Percentiles rank a stretch among this genome's conserved stretches.
Conservation (phyloP, 2,888 invertebrate genomes). For the Anarsia innoxiella region DNA sequence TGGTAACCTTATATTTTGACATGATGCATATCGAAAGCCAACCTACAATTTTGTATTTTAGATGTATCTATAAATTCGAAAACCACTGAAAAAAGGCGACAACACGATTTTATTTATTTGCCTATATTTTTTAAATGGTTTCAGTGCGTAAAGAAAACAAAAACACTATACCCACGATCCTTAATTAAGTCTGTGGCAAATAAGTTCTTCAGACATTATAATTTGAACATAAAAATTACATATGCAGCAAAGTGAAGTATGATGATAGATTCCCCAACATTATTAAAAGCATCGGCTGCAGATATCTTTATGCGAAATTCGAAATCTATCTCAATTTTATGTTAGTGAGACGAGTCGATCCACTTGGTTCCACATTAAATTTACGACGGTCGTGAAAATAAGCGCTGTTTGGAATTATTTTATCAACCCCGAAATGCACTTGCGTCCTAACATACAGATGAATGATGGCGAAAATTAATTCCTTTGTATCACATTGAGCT, state of each 20-base stretch:
- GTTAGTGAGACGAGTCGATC: conserved; percentile 33
- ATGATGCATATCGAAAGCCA: too few relatives aligned
- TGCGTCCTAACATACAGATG: neutral
- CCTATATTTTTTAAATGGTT: too few relatives aligned
- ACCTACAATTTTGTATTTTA: too few relatives aligned
- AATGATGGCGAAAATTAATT: neutral
- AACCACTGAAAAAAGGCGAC: too few relatives aligned
- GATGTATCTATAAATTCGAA: too few relatives aligned
- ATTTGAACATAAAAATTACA: neutral
- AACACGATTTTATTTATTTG: too few relatives aligned
- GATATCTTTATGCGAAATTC: conserved; percentile 22
- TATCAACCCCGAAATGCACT: conserved; percentile 14
- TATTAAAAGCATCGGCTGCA: conserved; percentile 2
- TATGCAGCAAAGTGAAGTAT: neutral
- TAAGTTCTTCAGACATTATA: too few relatives aligned
- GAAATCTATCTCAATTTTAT: conserved; percentile 32
- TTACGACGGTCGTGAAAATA: conserved; percentile 33
- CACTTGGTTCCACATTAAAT: conserved; percentile 32
- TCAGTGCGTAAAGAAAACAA: too few relatives aligned
- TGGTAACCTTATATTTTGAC: too few relatives aligned
- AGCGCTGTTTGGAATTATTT: conserved; percentile 15
- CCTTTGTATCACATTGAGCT: neutral
- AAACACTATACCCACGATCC: too few relatives aligned
- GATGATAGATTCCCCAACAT: neutral
- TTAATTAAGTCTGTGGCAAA: too few relatives aligned